Base-by-base conservation (phyloP, 2,797 vertebrate genomes). In the Oreortyx pictus region DNA sequence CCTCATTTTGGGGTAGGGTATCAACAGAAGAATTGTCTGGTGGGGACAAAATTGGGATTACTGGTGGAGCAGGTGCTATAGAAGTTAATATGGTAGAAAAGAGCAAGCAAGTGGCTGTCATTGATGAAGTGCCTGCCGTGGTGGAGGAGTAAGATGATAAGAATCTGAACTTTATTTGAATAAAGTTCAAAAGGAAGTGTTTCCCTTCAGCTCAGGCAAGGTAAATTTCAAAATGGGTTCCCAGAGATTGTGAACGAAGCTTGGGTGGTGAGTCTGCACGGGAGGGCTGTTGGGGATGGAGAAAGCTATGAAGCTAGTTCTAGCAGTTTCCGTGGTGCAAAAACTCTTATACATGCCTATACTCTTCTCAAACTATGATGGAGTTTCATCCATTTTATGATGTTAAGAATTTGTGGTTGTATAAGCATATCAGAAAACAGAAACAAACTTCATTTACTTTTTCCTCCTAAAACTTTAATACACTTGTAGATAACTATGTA, bases 321-420 rank as follows among this genome's bases (percentile, higher is more conserved):
- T 62, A n/a, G 41, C n/a, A 33, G 33, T 68, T 80, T 85, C 39
- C 0, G 0, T 64, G 46, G 6, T 25, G 3, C n/a, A 44, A 56
- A 61, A 88, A 46, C 39, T 61, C 19, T 86, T 82, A 27, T 47
- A 23, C 29, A 33, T 14, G 41, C 64, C 65, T 91, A 65, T 56
- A 23, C 29, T 57, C n/a, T 65, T 87, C 56, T 77, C 46, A 75
- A 49, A 52, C 43, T 64, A 9, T 54, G 8, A 72, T 83, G 31
- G 25, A 60, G 12, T 67, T 86, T 85, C 54, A 64, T 76, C 59
- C 15, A 7, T 52, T 44, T 86, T 68, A 61, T 65, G 11, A 22
- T 81, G 22, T 90, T 79, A 59, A 66, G 41, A 64, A 76, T 54
- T 17, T 39, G 46, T 57, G 46, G 35, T 11, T 86, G 29, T 16